phyloP scores from a whole-genome alignment of 2,888 invertebrate species.

The Cataglyphis albicans region DNA sequence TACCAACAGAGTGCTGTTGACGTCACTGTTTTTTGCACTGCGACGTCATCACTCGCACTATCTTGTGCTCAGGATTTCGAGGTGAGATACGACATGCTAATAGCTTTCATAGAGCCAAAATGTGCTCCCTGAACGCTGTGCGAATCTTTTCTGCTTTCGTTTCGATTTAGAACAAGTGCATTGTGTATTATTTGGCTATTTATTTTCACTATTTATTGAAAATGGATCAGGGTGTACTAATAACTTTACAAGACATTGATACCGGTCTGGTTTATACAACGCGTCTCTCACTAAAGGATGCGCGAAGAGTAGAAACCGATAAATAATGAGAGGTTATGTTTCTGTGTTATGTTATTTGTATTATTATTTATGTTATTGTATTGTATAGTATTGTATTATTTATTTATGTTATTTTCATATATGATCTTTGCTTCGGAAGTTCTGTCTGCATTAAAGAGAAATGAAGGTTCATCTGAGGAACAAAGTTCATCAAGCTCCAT shows the following conservation, averaged over 20 bases:
- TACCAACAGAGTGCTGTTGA: neutral
- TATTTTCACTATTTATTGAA: neutral
- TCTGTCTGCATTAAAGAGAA: no score
- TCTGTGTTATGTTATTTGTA: no score
- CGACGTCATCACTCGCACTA: neutral
- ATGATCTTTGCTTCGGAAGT: no score
- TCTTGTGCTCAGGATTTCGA: neutral
- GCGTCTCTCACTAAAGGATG: neutral
- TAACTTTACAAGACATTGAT: neutral
- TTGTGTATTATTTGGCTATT: neutral
- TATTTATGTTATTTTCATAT: no score
- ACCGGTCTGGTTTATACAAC: neutral
- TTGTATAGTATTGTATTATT: no score
- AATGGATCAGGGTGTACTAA: neutral
- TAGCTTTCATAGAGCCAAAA: neutral
- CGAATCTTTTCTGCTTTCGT: neutral
- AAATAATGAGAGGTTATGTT: conserved; percentile 9
- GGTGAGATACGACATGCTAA: neutral
- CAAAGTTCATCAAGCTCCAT: no score
- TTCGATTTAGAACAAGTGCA: no score
- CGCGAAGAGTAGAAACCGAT: neutral
- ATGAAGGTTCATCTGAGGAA: no score
- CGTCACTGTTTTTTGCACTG: neutral
- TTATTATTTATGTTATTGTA: no score
- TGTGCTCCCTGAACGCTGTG: neutral